Percentiles rank a stretch among this genome's conserved stretches.
Conservation (phyloP, 1,140 invertebrate species). For the Heliconius hewitsoni region DNA sequence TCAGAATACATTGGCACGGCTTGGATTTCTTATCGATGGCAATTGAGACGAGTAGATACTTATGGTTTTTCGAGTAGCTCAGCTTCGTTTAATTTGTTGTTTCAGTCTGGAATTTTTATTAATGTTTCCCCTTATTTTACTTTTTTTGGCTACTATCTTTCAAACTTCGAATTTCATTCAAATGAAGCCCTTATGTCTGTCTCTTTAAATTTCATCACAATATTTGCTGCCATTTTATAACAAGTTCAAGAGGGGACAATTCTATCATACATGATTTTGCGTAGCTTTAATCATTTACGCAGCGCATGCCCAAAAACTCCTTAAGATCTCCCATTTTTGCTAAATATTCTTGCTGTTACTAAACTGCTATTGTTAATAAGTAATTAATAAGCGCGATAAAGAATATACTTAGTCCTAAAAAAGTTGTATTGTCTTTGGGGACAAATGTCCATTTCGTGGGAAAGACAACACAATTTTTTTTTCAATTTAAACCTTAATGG, state of each 20-base stretch:
- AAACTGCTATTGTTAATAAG: no score
- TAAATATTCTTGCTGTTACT: no score
- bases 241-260: no score
- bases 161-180: conserved; percentile 10
- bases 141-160: conserved; percentile 53
- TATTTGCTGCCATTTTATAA: not conserved
- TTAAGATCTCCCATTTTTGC: no score
- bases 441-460: no score
- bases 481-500: no score
- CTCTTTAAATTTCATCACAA: not conserved
- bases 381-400: no score
- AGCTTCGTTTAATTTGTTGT: conserved; percentile 81
- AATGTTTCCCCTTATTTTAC: conserved; percentile 72
- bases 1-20: conserved; percentile 74
- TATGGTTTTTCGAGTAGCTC: conserved; percentile 81
- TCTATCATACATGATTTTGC: not conserved
- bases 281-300: not conserved
- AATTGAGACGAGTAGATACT: conserved; percentile 80
- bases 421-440: no score
- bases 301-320: no score
- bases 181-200: not conserved
- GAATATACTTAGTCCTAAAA: no score
- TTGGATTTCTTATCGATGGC: conserved; percentile 81
- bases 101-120: conserved; percentile 80
- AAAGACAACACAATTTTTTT: no score